These are phyloP conservation scores for Pterocles burchelli DNA, from an alignment of 2,113 vertebrate genomes.

Conservation along the genomic window DNA sequence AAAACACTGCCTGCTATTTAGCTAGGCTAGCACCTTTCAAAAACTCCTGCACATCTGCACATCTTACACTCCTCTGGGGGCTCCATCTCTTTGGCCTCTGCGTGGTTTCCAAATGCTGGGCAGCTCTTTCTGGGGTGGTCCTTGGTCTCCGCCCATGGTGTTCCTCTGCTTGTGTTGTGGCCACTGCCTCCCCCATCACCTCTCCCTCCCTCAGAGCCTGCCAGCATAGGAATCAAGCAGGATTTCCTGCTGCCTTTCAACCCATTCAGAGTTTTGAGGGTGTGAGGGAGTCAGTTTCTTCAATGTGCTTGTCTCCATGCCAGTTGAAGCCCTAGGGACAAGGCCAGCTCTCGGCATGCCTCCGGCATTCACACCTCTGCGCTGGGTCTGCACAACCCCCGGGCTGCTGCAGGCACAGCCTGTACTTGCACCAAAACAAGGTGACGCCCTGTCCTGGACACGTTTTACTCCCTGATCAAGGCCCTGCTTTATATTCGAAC, in stretches of 20 bases:
- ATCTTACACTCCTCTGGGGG: neutral
- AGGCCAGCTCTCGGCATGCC: neutral
- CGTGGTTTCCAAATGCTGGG: accelerated
- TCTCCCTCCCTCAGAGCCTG: neutral
- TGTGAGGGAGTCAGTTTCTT: neutral
- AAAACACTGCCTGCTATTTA: neutral
- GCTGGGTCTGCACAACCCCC: neutral
- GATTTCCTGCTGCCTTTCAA: slow-evolving; percentile 62
- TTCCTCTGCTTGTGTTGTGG: neutral
- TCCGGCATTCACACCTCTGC: neutral
- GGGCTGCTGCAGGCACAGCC: accelerated
- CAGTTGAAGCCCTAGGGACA: slow-evolving; percentile 33
- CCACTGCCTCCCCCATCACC: neutral
- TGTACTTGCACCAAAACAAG: neutral
- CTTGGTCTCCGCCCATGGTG: accelerated
- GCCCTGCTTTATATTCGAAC: neutral
- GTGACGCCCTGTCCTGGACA: neutral
- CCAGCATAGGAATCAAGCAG: neutral
- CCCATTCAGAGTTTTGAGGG: slow-evolving; percentile 12
- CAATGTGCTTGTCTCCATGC: slow-evolving; percentile 17
- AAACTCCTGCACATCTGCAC: neutral
- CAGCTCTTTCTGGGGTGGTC: neutral
- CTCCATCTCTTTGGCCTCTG: neutral
- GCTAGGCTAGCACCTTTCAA: neutral
- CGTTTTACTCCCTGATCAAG: neutral